Evolutionary conservation across 2,888 invertebrate species (phyloP), one percentile per base, ranked within the genome.

Genomic region (Neoaliturus tenellus): DNA sequence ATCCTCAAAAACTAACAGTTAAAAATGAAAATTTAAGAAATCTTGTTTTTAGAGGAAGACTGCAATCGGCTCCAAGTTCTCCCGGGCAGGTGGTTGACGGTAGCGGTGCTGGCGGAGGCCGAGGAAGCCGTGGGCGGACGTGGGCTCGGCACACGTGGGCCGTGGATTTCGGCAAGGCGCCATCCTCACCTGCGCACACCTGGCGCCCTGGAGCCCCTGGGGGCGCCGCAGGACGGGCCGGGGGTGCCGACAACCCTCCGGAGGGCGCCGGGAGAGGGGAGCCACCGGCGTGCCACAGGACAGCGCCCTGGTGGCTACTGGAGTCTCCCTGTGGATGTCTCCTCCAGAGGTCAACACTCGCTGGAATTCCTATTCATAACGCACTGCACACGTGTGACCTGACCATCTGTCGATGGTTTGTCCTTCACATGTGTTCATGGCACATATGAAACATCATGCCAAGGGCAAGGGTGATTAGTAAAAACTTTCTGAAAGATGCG

Each of bases 111-210:
- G 48, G n/a, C 8, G 14, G 4, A 51, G 2, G 20, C 20, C 3
- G 51, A 23, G 12, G 8, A 17, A 2, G 44, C 20, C 51, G 51
- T 51, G 51, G 51, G 51, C 51, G 62, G 62, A 4, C 23, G 55
- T 23, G 55, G 55, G 23, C n/a, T n/a, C n/a, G 51, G 39, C 48
- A 17, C 55, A 55, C 23, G 55, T 55, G 55, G 55, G 55, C 3
- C 55, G 55, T 1, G 55, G 55, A 62, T 62, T 62, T 62, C 62
- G 62, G 62, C 62, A 31, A 28, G 62, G 62, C 62, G 62, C 62
- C 62, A 62, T 31, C 62, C 28, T 1, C 62, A 62, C 17, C 62
- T 51, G 31, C 25, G 55, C 20, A 55, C 55, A 55, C 55, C 55
- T 55, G 55, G 62, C 14, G 28, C 12, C 14, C 28, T 17, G 31